These are phyloP conservation scores for Meta bourneti DNA, from an alignment of 2,888 invertebrate species.

Conservation along the genomic window DNA sequence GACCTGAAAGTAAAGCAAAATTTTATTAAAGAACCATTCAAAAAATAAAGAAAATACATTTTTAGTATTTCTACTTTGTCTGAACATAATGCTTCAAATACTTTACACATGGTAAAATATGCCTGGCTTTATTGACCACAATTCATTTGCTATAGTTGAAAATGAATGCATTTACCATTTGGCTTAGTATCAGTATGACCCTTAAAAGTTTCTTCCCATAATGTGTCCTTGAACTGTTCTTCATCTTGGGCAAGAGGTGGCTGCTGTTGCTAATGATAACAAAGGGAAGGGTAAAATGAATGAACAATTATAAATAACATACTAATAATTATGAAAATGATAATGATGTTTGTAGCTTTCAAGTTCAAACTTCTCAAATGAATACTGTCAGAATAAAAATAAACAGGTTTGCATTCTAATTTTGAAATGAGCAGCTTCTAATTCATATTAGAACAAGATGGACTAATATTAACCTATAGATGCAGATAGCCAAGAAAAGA, in stretches of 20 bases:
- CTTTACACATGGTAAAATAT: too few relatives aligned
- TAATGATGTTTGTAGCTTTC: too few relatives aligned
- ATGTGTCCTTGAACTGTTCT: slow-evolving; percentile 86
- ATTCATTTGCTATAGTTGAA: too few relatives aligned
- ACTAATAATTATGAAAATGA: too few relatives aligned
- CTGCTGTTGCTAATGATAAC: slow-evolving; percentile 50
- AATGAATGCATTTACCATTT: slow-evolving; percentile 82
- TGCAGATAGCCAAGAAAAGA: too few relatives aligned
- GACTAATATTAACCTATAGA: too few relatives aligned
- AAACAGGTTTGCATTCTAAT: not conserved
- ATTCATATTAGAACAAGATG: not conserved
- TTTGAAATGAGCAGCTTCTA: not conserved
- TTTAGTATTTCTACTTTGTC: not conserved
- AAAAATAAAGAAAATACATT: not conserved
- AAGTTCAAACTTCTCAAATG: too few relatives aligned
- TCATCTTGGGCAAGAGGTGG: slow-evolving; percentile 77
- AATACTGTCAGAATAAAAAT: too few relatives aligned
- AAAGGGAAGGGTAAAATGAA: not conserved
- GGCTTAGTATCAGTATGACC: slow-evolving; percentile 96
- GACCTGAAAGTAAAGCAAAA: slow-evolving; percentile 83
- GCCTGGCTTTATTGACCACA: too few relatives aligned
- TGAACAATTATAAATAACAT: not conserved
- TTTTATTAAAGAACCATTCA: not conserved
- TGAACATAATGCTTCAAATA: not conserved
- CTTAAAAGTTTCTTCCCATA: slow-evolving; percentile 97